phyloP scores from a whole-genome alignment of 2,797 vertebrate species.

The Myotis findleyi region DNA sequence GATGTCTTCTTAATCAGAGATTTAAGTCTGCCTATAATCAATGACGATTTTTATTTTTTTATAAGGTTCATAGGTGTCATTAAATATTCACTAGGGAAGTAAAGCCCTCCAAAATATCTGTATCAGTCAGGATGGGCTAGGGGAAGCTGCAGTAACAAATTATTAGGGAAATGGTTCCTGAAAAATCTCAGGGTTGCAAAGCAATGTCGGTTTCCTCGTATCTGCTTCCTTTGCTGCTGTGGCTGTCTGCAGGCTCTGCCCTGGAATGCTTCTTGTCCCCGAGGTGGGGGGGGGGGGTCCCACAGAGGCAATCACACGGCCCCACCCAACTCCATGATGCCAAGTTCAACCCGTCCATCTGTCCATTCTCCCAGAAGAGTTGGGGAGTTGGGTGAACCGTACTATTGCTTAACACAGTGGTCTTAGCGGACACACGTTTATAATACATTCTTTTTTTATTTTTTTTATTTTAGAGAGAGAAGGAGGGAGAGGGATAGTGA shows the following conservation, averaged over 20 bases:
- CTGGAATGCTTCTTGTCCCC: background rate
- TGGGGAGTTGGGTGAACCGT: fast-evolving
- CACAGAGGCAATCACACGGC: background rate
- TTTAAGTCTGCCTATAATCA: background rate
- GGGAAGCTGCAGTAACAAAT: background rate
- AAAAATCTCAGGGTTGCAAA: background rate
- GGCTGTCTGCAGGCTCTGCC: no score
- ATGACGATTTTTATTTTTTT: background rate
- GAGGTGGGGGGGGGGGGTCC: background rate
- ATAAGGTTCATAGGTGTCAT: background rate
- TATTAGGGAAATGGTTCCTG: background rate
- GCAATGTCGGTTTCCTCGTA: fast-evolving
- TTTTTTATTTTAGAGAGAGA: no score
- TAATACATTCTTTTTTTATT: no score
- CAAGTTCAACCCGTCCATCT: background rate
- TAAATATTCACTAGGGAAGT: background rate
- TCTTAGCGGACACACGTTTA: fast-evolving
- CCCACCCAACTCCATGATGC: no score
- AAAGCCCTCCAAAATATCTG: background rate
- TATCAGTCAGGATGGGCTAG: background rate
- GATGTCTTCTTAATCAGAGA: background rate
- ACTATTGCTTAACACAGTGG: fast-evolving
- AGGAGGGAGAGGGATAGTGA: no score
- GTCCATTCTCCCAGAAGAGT: background rate
- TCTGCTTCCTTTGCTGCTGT: fast-evolving